Base-by-base conservation (phyloP, 2,797 vertebrate genomes). In the Sebastes oblongus region DNA sequence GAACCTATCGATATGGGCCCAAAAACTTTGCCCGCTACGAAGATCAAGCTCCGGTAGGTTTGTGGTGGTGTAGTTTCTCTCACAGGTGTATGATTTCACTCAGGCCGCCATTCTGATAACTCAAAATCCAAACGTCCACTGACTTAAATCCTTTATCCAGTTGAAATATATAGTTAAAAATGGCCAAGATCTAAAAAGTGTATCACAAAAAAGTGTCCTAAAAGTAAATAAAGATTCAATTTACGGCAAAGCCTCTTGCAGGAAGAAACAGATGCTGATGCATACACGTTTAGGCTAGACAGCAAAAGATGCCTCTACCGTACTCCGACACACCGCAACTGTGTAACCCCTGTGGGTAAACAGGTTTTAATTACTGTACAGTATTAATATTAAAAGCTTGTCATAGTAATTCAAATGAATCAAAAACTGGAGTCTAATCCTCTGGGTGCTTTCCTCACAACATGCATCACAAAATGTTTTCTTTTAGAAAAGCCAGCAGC, bases 11-110 rank as follows among this genome's bases (percentile, higher is more conserved):
- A 59, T 4, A 16, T 0, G 13, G 55, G 54, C 3, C 54, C 22
- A 27, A 42, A 42, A 42, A 42, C 14, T 42, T 0, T 0, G 39
- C 39, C 14, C 39, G 39, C 13, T 16, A 16, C 24, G 2, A 18
- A 27, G 7, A 59, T 29, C 27, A 29, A 27, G 14, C 58, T 29
- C 4, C 16, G 0, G 22, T 25, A 56, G 12, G 12, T 25, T 56
- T 24, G 54, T 56, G 1, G 0, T 4, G 54, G 11, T 55, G 39
- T 42, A 42, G 39, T 27, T 58, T 1, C 3, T 27, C 54, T 24
- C n/a, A 55, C 54, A 3, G 10, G 11, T 6, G 22, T 56, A 56
- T 24, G 11, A 6, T 58, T 58, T 58, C 22, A 56, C 56, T 58
- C 25, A 58, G 55, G 24, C 55, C 12, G 24, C 25, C 24, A 27